Evolutionary conservation across 2,888 invertebrate species (phyloP), one percentile per base, ranked within the genome.

Genomic region (Ypsolopha sequella): DNA sequence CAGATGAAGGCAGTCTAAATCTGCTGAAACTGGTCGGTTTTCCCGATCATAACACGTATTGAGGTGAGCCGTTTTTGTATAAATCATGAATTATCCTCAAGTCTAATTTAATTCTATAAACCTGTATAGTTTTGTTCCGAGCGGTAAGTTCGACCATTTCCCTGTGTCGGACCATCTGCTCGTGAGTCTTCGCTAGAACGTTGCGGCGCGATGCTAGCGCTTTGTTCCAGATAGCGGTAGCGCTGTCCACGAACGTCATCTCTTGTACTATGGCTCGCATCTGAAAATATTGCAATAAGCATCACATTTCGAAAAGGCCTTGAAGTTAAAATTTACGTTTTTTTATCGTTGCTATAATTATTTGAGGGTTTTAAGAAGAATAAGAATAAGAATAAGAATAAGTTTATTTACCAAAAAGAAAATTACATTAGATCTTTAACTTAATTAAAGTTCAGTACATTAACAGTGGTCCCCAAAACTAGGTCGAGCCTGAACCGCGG

Each of bases 111-210:
- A 24, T 24, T 24, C 4, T 49, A 34, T 6, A 9, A 52, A 80
- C 85, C 77, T 86, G 87, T 51, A 87, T 53, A 4, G 77, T 76
- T 53, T 65, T 71, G 61, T 85, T 80, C 59, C 79, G 62, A 11
- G 80, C 70, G 7, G 59, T 46, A 24, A 63, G 60, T 57, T 81
- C 80, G 7, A 66, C 72, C 1, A 41, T 6, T 1, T 56, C 61
- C 3, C 82, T 67, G 53, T 74, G 78, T 11, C 58, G 58, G 7
- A 35, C 4, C 7, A 77, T 54, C 44, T 52, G 56, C 2, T 63
- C 61, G 51, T 58, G 60, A 14, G 62, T 56, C 36, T 35, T 47
- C 4, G 63, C 60, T n/a, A 79, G 69, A 14, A 54, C 60, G n/a
- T 52, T 39, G 24, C 66, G 65, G 1, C 85, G 73, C 52, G 78